Conservation (phyloP, 1,140 invertebrate genomes). For the Melanaphis sacchari region DNA sequence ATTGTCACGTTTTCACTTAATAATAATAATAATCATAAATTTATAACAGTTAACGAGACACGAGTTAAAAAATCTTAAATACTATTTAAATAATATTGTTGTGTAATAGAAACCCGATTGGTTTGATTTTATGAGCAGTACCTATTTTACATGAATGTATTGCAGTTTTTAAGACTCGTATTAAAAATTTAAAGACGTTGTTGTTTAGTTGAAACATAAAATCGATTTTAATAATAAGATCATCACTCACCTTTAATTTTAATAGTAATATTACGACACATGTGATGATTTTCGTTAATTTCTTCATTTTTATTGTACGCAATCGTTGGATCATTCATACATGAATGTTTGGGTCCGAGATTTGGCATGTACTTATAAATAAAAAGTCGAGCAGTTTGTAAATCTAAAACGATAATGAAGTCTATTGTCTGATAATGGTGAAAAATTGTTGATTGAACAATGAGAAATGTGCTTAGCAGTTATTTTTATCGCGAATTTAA, state of each 20-base stretch:
- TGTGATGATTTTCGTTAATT: not conserved
- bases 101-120: no score
- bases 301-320: not conserved
- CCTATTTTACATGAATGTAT: not conserved
- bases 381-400: not conserved
- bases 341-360: not conserved
- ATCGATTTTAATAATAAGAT: not conserved
- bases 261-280: not conserved
- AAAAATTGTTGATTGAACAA: not conserved
- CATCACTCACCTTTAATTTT: not conserved
- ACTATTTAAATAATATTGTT: not conserved
- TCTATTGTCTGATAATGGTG: not conserved
- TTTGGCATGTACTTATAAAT: not conserved
- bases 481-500: not conserved
- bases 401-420: constrained; percentile 22
- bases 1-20: no score
- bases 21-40: not conserved
- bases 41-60: not conserved
- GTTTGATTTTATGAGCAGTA: not conserved
- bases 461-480: not conserved
- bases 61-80: not conserved
- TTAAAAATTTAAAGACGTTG: not conserved
- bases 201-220: not conserved
- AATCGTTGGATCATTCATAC: not conserved
- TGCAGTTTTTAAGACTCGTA: not conserved